Evolutionary conservation across 2,113 vertebrate species (phyloP), one percentile per base, ranked within the genome.

Genomic region (Leucopsar rothschildi): DNA sequence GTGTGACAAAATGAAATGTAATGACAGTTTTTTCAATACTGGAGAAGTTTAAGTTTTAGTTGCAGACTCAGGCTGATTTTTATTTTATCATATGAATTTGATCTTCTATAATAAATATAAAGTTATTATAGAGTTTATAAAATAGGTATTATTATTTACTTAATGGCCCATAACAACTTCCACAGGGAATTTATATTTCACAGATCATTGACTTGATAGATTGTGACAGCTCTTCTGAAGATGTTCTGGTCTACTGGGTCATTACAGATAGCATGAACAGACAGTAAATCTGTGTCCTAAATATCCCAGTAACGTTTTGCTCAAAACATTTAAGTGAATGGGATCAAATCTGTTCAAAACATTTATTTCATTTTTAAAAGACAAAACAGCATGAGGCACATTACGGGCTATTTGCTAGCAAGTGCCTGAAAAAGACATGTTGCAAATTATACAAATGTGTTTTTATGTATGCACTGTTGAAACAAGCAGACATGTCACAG

Each of bases 131-230:
- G 78, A 94, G 86, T 97, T 97, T 97, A 96, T 96, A 94, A 96
- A 96, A 93, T 92, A 96, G 91, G 83, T 94, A 96, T 96, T 97
- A 97, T 97, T 97, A 97, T 97, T 97, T 97, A 95, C 86, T 82
- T 97, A 97, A 97, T 97, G 92, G 94, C 20, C 94, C 94, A 91
- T 95, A 93, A 89, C 88, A 96, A 75, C 86, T 88, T 95, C 94
- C 95, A 95, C 7, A 82, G 94, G 92, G 83, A 95, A 96, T 97
- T 97, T 97, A 82, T 96, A 96, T 96, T 97, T 97, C 93, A 97
- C 92, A 97, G 95, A 88, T 92, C 84, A 49, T 96, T 96, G 88
- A 45, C 81, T 82, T 97, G 96, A 96, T 96, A 91, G 94, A 97
- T 96, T 91, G 88, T 97, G 96, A 97, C 96, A 96, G 95, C 90